A percentile compares a stretch with the other conserved stretches of the same genome.
Evolutionary conservation across 53 echinoderm and acorn worm genomes (phyloP).

Genomic region (Luidia sarsii): DNA sequence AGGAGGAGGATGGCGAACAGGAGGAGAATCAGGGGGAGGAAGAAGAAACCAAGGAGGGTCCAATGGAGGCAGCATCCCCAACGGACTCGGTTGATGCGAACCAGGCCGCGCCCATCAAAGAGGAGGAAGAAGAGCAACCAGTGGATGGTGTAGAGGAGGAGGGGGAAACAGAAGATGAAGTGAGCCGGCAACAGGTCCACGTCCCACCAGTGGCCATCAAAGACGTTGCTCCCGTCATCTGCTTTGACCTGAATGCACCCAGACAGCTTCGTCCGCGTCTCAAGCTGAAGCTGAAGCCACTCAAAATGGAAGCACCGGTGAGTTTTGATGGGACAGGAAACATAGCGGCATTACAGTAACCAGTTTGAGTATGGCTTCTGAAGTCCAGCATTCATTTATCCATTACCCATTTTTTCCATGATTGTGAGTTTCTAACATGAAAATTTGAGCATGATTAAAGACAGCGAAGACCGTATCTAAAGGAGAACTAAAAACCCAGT

Average conservation of each 20-base stretch:
- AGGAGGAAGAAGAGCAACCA: neutral
- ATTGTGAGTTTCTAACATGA: too few species aligned
- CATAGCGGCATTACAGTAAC: too few species aligned
- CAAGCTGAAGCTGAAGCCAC: constrained; percentile 48
- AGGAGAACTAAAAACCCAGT: too few species aligned
- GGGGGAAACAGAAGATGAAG: too few species aligned
- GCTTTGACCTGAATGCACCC: constrained; percentile 38
- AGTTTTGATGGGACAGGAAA: constrained; percentile 17
- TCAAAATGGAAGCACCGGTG: constrained; percentile 25
- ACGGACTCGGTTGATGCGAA: neutral
- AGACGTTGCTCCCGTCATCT: constrained; percentile 36
- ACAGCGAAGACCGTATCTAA: too few species aligned
- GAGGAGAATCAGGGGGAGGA: neutral
- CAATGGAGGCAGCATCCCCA: neutral
- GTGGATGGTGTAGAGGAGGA: neutral
- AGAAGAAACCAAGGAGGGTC: neutral
- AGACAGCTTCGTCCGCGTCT: constrained; percentile 45
- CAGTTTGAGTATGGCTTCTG: too few species aligned
- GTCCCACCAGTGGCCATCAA: constrained; percentile 15
- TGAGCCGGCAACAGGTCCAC: too few species aligned
- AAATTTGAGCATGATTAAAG: too few species aligned
- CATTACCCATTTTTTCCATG: too few species aligned
- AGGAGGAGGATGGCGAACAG: neutral
- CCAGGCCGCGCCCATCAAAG: neutral
- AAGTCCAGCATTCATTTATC: too few species aligned